Evolutionary conservation across 1,140 invertebrate genomes (phyloP).

Genomic region (Tetragnatha versicolor): DNA sequence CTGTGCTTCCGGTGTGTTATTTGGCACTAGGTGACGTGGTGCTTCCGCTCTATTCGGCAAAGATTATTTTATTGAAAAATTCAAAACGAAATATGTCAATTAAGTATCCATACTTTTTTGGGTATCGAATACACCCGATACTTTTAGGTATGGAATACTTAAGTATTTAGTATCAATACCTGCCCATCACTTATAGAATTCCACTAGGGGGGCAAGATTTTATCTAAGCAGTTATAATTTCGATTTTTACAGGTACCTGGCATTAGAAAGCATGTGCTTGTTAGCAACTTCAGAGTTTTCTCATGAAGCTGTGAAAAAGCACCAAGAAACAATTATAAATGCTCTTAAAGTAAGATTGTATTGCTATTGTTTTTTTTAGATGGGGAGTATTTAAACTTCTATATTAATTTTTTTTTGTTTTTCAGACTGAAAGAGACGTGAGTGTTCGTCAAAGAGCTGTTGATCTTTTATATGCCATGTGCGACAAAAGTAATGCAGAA

Average conservation of each 20-base stretch:
- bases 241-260: conserved; percentile 76
- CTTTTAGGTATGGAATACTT: no score
- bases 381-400: no score
- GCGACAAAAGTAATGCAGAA: conserved; percentile 98
- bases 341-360: conserved; percentile 83
- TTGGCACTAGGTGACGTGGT: no score
- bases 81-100: no score
- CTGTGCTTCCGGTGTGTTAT: no score
- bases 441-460: conserved; percentile 98
- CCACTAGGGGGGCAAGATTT: neutral
- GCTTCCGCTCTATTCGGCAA: no score
- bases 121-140: no score
- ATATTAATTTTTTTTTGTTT: neutral
- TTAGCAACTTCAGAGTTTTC: conserved; percentile 99
- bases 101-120: no score
- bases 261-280: conserved; percentile 99
- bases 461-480: conserved; percentile 99
- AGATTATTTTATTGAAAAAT: no score
- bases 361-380: neutral
- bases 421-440: conserved; percentile 95
- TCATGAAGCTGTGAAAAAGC: conserved; percentile 99
- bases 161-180: no score
- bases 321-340: conserved; percentile 98
- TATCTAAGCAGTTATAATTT: conserved; percentile 19
- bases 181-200: no score